Evolutionary conservation across 2,888 invertebrate species (phyloP).

Genomic region (Rotaria magnacalcarata): DNA sequence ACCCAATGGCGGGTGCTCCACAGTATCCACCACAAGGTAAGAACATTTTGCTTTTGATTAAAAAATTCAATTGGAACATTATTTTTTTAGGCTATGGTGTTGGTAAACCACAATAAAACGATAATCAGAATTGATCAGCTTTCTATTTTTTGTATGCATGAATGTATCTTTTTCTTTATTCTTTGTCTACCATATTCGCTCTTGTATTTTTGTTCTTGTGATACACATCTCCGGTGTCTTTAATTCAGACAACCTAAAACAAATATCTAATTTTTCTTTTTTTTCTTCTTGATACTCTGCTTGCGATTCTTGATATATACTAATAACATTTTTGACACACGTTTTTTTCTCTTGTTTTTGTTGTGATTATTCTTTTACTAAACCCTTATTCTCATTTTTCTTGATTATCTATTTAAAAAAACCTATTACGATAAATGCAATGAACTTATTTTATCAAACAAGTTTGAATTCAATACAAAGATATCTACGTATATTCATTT

Average conservation of each 20-base stretch:
- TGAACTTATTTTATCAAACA: neutral
- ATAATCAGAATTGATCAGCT: neutral
- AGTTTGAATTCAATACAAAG: too few relatives aligned
- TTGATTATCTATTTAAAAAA: neutral
- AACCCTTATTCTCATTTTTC: neutral
- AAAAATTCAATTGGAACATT: too few relatives aligned
- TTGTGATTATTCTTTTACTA: neutral
- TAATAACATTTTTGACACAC: neutral
- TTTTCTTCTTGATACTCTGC: neutral
- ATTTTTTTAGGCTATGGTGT: neutral
- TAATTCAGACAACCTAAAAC: neutral
- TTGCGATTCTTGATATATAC: neutral
- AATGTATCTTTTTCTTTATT: neutral
- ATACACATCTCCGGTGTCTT: neutral
- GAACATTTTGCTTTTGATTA: too few relatives aligned
- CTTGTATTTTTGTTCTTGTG: neutral
- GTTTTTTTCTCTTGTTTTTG: neutral
- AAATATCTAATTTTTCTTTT: neutral
- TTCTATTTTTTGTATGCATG: neutral
- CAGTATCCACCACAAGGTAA: constrained; percentile 7
- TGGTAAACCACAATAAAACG: neutral
- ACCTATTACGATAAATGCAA: neutral
- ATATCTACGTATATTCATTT: neutral
- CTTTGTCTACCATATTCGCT: neutral
- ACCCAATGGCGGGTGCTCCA: neutral